phyloP scores from a whole-genome alignment of 1,140 invertebrate species.

The Drosophila ogumai region DNA sequence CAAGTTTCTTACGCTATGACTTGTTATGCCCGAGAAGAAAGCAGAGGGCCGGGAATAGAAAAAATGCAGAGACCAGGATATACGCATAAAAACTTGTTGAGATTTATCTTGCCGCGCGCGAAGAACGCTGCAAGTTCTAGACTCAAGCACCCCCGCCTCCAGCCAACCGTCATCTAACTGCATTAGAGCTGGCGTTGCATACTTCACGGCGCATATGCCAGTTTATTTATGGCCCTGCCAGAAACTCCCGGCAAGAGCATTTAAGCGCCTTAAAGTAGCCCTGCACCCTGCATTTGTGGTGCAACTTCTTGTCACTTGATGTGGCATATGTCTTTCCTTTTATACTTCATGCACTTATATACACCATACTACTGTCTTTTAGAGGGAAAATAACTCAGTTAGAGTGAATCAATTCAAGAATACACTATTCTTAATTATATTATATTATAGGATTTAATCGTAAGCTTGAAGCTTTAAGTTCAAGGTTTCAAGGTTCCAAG shows the following conservation, averaged over 20 bases:
- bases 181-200: slow-evolving; percentile 67
- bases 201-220: slow-evolving; percentile 69
- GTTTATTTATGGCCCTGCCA: slow-evolving; percentile 72
- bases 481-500: too few species aligned
- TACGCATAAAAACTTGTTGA: slow-evolving; percentile 82
- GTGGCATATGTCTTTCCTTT: slow-evolving; percentile 44
- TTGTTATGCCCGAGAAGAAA: slow-evolving; percentile 61
- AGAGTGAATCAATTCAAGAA: too few species aligned
- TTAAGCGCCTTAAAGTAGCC: slow-evolving; percentile 79
- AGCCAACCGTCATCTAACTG: slow-evolving; percentile 58
- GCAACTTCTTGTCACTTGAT: slow-evolving; percentile 72
- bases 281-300: slow-evolving; percentile 42
- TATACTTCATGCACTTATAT: too few species aligned
- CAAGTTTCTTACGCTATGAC: slow-evolving; percentile 47
- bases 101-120: slow-evolving; percentile 80
- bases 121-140: slow-evolving; percentile 54
- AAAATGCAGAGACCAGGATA: slow-evolving; percentile 28
- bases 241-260: slow-evolving; percentile 38
- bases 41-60: slow-evolving; percentile 2
- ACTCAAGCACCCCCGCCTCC: slow-evolving; percentile 26
- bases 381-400: slow-evolving; percentile 29
- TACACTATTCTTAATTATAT: too few species aligned
- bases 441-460: too few species aligned
- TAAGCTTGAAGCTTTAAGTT: too few species aligned
- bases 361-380: slow-evolving; percentile 41